A percentile compares a stretch with the other conserved stretches of the same genome.
Evolutionary conservation across 2,113 vertebrate species (phyloP).

Genomic region (Zosterops borbonicus): DNA sequence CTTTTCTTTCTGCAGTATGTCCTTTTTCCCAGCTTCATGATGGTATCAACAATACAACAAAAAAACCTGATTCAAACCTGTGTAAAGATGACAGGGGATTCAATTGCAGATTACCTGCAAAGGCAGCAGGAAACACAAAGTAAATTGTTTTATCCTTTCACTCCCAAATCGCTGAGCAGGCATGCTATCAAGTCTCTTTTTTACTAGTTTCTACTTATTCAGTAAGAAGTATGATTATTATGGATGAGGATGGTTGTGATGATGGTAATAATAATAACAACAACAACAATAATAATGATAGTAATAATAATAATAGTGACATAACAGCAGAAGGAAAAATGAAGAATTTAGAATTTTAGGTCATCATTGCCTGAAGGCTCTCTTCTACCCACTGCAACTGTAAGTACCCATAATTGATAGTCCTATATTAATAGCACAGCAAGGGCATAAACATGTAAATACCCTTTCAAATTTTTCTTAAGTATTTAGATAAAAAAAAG

Average conservation of each 20-base stretch:
- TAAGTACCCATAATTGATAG: neutral
- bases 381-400: neutral
- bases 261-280: neutral
- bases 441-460: neutral
- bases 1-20: neutral
- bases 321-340: neutral
- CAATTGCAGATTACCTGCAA: neutral
- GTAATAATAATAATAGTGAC: neutral
- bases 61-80: neutral
- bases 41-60: neutral
- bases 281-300: accelerated
- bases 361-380: neutral
- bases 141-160: neutral
- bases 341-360: neutral
- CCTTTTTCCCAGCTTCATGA: neutral
- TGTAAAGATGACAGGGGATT: neutral
- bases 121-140: neutral
- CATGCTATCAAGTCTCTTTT: neutral
- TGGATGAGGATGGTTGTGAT: neutral
- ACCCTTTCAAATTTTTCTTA: neutral
- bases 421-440: neutral
- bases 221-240: neutral
- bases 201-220: neutral
- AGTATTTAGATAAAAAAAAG: neutral
- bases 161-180: neutral